A percentile compares a stretch with the other conserved stretches of the same genome.
Evolutionary conservation across 1,140 invertebrate species (phyloP).

Genomic region (Lasioglossum albipes): DNA sequence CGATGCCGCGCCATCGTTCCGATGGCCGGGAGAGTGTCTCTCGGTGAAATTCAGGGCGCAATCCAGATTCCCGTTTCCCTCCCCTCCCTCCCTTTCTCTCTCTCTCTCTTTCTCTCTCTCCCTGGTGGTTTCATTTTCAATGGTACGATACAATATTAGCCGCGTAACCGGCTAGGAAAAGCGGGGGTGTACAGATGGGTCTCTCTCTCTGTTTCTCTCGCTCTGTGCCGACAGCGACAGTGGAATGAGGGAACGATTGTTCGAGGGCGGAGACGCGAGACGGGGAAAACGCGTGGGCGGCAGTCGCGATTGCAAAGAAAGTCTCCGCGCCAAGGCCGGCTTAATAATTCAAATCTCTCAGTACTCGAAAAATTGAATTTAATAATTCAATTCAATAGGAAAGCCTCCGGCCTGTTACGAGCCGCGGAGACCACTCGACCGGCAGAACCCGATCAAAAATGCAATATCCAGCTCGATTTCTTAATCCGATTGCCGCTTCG

Average conservation of each 20-base stretch:
- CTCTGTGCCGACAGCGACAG: background rate
- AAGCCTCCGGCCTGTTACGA: constrained; percentile 63
- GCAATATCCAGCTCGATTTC: constrained; percentile 79
- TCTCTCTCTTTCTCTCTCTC: background rate
- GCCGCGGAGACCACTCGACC: constrained; percentile 66
- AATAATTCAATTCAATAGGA: constrained; percentile 80
- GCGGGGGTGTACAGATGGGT: background rate
- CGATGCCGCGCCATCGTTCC: background rate
- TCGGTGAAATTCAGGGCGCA: constrained; percentile 40
- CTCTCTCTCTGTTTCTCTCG: too few relatives aligned
- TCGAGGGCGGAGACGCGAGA: background rate
- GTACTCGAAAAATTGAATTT: constrained; percentile 81
- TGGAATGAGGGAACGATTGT: background rate
- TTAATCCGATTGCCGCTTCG: constrained; percentile 77
- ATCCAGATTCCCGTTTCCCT: constrained; percentile 30
- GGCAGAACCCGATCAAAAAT: constrained; percentile 76
- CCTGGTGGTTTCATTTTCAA: constrained; percentile 32
- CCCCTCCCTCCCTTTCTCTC: too few relatives aligned
- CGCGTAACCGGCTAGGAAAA: constrained; percentile 20
- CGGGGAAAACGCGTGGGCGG: constrained; percentile 23
- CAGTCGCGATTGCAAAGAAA: constrained; percentile 72
- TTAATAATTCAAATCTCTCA: constrained; percentile 80
- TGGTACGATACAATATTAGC: constrained; percentile 44
- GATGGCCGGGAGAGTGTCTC: constrained; percentile 18
- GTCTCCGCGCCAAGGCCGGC: constrained; percentile 63